A percentile compares a stretch with the other conserved stretches of the same genome.
These are phyloP conservation scores for Neoarius graeffei DNA, from an alignment of 2,113 vertebrate genomes.

Conservation along the genomic window DNA sequence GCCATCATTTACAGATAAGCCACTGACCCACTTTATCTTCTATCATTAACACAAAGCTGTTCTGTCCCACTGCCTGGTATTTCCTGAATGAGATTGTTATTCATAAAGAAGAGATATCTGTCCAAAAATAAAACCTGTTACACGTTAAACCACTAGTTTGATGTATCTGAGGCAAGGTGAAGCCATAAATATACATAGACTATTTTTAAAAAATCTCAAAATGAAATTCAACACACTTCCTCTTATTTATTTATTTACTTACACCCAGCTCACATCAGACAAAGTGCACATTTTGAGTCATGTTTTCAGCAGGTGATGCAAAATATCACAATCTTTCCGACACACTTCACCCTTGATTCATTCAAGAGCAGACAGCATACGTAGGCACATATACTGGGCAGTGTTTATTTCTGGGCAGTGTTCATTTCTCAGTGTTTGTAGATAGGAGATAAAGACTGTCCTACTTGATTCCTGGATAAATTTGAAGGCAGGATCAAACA, in stretches of 20 bases:
- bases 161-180: neutral
- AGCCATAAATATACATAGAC: neutral
- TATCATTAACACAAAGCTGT: slow-evolving; percentile 52
- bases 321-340: neutral
- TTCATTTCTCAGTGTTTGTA: neutral
- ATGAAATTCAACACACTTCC: neutral
- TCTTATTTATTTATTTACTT: too few species aligned
- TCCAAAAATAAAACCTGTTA: neutral
- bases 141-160: neutral
- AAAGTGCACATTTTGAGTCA: neutral
- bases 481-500: neutral
- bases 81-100: slow-evolving; percentile 54
- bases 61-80: slow-evolving; percentile 45
- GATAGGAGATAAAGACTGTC: neutral
- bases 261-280: neutral
- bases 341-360: neutral
- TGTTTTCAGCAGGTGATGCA: neutral
- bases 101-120: slow-evolving; percentile 14
- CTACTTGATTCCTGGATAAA: neutral
- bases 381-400: neutral
- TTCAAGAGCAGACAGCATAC: neutral
- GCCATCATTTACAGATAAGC: slow-evolving; percentile 25
- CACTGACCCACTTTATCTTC: slow-evolving; percentile 43
- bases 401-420: neutral
- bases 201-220: neutral